Evolutionary conservation across 2,113 vertebrate genomes (phyloP).

Genomic region (Albula goreensis): DNA sequence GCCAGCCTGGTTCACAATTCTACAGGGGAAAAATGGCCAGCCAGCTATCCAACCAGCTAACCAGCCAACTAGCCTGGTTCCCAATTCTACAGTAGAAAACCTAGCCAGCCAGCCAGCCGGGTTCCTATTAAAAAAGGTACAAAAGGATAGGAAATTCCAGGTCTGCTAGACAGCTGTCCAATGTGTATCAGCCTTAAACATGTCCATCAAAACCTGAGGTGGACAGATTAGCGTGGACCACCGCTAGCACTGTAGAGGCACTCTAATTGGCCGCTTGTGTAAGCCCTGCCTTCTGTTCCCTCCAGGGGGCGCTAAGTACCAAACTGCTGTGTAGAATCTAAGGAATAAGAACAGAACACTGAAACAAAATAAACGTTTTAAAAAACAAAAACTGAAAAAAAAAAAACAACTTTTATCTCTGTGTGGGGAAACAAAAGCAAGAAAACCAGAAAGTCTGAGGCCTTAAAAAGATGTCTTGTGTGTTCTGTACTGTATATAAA

Average conservation of each 20-base stretch:
- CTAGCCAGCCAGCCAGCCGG: too few relatives aligned
- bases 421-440: neutral
- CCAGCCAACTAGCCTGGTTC: too few relatives aligned
- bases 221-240: neutral
- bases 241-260: neutral
- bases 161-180: too few relatives aligned
- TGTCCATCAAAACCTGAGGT: neutral
- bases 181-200: too few relatives aligned
- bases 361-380: neutral
- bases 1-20: too few relatives aligned
- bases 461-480: slow-evolving; percentile 56
- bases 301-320: neutral
- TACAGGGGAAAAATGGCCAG: too few relatives aligned
- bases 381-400: neutral
- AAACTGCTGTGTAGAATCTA: neutral
- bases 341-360: neutral
- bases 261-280: neutral
- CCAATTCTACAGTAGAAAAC: too few relatives aligned
- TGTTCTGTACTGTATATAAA: slow-evolving; percentile 68
- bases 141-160: neutral
- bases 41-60: too few relatives aligned
- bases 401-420: neutral
- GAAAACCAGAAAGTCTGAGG: slow-evolving; percentile 23
- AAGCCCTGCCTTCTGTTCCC: neutral
- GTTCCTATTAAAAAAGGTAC: neutral